Base-by-base conservation (phyloP, 2,888 invertebrate genomes). In the Atherix ibis region DNA sequence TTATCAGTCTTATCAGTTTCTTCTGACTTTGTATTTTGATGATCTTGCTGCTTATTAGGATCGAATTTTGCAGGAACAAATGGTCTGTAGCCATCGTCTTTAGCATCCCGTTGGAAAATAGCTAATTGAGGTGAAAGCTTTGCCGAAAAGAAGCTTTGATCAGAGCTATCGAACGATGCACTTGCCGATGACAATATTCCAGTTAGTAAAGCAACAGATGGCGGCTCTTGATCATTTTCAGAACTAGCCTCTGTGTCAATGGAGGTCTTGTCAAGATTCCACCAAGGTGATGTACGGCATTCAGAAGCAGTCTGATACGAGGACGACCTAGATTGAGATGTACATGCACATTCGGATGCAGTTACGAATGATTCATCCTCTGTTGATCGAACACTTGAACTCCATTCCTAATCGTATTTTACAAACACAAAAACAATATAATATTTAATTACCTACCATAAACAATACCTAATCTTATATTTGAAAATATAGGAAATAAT, bases 231-330 rank as follows among this genome's bases (percentile, higher is more conserved):
- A 16, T 40, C 36, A 12, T 35, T 31, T 31, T 59, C 59, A 0
- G 54, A 32, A 14, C 27, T 53, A 44, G 58, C 58, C 18, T 50
- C 51, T 18, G 48, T 44, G 36, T 59, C 59, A 24, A 55, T 52
- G 16, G 59, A 59, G 39, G 61, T 63, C 44, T 65, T 67, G 17
- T 67, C 70, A 40, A 62, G 59, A 14, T 68, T 66, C 63, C 70
- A 70, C 52, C 69, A 71, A 15, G 70, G 68, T 1, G 65, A 62
- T 35, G 65, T 67, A 38, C 73, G 73, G 43, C 70, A 72, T 51
- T 73, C 73, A 2, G 74, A 75, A 9, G 73, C 74, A 2, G 74
- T 75, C 47, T 73, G 73, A 54, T 74, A 76, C 2, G 76, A 76
- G 14, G 73, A 75, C 18, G 74, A 74, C 36, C 73, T 62, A 5